A percentile compares a stretch with the other conserved stretches of the same genome.
These are phyloP conservation scores for Sycophaga agraensis DNA, from an alignment of 1,140 invertebrate genomes.

Conservation along the genomic window DNA sequence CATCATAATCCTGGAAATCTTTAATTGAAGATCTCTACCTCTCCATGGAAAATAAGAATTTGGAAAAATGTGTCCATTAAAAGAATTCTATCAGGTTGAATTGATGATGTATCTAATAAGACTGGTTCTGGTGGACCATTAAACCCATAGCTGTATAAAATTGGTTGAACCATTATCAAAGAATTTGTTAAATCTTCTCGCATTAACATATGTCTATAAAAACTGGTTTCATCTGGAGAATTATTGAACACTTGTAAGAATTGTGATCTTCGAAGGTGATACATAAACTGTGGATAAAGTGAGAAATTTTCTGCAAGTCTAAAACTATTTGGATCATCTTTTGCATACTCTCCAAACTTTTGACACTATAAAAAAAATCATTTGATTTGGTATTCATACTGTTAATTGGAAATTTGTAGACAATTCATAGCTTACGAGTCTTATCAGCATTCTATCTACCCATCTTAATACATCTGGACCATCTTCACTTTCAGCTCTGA, in stretches of 20 bases:
- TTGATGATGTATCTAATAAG: conserved; percentile 94
- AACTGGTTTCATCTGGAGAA: conserved; percentile 99
- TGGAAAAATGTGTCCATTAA: conserved; percentile 99
- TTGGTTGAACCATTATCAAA: conserved; percentile 99
- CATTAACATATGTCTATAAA: conserved; percentile 98
- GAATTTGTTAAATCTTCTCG: conserved; percentile 96
- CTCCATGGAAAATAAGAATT: conserved; percentile 98
- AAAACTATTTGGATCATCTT: conserved; percentile 97
- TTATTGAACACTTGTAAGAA: conserved; percentile 99
- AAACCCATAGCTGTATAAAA: conserved; percentile 98
- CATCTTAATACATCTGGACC: conserved; percentile 96
- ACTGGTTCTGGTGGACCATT: conserved; percentile 97
- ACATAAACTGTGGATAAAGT: conserved; percentile 99
- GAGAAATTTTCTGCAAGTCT: conserved; percentile 95
- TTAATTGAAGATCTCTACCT: conserved; percentile 64
- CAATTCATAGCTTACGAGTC: conserved; percentile 70
- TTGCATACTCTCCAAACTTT: conserved; percentile 97
- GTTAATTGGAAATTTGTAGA: background rate
- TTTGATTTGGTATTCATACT: background rate
- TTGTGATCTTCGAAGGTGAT: conserved; percentile 95
- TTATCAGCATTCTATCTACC: conserved; percentile 97
- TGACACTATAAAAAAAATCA: conserved; percentile 77
- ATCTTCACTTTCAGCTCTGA: conserved; percentile 93
- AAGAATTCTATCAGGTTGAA: conserved; percentile 95
- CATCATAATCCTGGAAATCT: background rate